Base-by-base conservation (phyloP, 2,113 vertebrate species). In the Myiozetetes cayanensis region DNA sequence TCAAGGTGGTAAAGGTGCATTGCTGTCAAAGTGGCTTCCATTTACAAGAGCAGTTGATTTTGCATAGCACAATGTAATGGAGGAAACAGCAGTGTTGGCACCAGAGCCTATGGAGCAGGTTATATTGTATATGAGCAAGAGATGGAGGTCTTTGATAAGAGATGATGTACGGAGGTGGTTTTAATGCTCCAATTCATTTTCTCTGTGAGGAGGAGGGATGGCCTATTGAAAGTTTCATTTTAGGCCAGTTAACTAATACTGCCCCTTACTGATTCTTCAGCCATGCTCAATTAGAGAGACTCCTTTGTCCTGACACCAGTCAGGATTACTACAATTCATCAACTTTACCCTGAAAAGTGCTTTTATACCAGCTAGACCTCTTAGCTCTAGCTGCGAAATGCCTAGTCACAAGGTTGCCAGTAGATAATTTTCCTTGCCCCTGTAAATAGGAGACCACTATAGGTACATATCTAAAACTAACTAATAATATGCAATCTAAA, bases 261-360 rank as follows among this genome's bases (percentile, higher is more conserved):
- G 85, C 94, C 93, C 91, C 89, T 95, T 91, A 95, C 86, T 92
- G 93, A 85, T 96, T 92, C 84, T 82, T 79, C 89, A 97, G 80
- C 87, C 95, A 94, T 94, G 96, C 80, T 94, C 95, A 95, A 92
- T 95, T 96, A 94, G 89, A 95, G 72, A 74, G 59, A 63, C 63
- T 96, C 83, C 83, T 93, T 96, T 96, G 88, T 95, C 85, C 94
- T 93, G 88, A 96, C 90, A 96, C 94, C 71, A 83, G 90, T 96
- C 75, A 96, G 90, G 90, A 95, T 96, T 95, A 94, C 95, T 92
- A 95, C 82, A 87, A 95, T 95, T 96, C 90, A 89, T 93, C 95
- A 93, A 86, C 83, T 96, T 89, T 95, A 89, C 83, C 35, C 90
- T 63, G 80, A 94, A 96, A 61, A 92, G 79, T 52, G 90, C 65